Base-by-base conservation (phyloP, 1,140 invertebrate genomes). In the Aphelinus certus region DNA sequence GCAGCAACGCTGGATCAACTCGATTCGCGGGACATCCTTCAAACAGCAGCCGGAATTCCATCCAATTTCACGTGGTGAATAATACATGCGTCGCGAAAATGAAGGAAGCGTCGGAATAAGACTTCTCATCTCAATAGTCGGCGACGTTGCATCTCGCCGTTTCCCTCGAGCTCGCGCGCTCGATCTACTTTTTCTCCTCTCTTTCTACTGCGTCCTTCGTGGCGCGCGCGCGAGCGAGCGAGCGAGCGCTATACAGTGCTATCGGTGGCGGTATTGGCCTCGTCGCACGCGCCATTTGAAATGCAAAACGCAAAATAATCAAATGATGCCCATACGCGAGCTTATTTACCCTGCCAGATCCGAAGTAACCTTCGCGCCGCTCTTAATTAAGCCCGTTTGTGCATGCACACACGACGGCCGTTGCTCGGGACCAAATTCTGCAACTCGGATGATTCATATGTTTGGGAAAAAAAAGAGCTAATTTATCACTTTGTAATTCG, bases 301-400 rank as follows among this genome's bases (percentile, higher is more conserved):
- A 70, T 75, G 67, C 61, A 75, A 70, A 70, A 69, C 46, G 55
- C 7, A 46, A 49, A 73, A 70, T 75, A 69, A 60, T 70, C 60
- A 51, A 70, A 64, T 63, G 60, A 74, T 56, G 10, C 51, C 9
- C 6, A 26, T 26, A 1, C 46, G 61, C 62, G 43, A 46, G 5
- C 45, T 48, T 60, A 7, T 6, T 5, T 43, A 6, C n/a, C 6
- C 42, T 1, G 3, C n/a, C 42, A 43, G 26, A 26, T 26, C 26
- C 26, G 26, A 26, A 26, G 26, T 26, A 26, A 26, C 26, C 26
- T 26, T 26, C 26, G 26, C 26, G 26, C 26, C 26, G 26, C 26
- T 26, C 26, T 26, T 26, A 26, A 26, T 26, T 26, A 26, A 26
- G 26, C 26, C 26, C 0, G 26, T 26, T 26, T 26, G 26, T 26